Base-by-base conservation (phyloP, 2,888 invertebrate genomes). In the Eristalis pertinax region DNA sequence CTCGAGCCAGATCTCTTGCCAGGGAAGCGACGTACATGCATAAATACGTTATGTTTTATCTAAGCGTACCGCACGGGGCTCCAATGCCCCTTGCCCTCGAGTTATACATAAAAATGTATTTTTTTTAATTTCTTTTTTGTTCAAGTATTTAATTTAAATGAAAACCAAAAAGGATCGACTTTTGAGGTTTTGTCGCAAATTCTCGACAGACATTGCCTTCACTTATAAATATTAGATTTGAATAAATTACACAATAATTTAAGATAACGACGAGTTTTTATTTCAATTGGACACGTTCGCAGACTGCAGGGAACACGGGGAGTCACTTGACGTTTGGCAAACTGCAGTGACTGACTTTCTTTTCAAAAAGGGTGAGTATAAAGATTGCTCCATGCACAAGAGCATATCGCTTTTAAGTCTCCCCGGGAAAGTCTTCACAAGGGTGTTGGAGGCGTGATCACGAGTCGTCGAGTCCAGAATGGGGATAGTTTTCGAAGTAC, bases 81-180 rank as follows among this genome's bases (percentile, higher is more conserved):
- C 50, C 5, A 8, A 2, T 19, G 43, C 29, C 29, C 11, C 29
- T 19, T 29, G 29, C 24, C 50, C 19, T 50, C 29, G 26, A 38
- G 26, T 41, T 15, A 64, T 15, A 32, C 32, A 35, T 38, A 35
- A 8, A 58, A 41, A 22, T 73, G 43, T 63, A 72, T 35, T 43
- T 19, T 13, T 73, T 62, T 43, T n/a, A 50, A 63, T 19, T 63
- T 62, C 4, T 72, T 41, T 73, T 62, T 32, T 63, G 22, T 50
- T 50, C 43, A 29, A 63, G 24, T 74, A 74, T 74, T 74, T 74
- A 58, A 74, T 65, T 74, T 64, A 74, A 74, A 62, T n/a, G 38
- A 43, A 22, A 35, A 58, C 7, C 10, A 63, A 32, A 38, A 22
- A 10, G 24, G 15, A 29, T 63, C 26, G 19, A 35, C 35, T 68